phyloP scores from a whole-genome alignment of 1,140 invertebrate species.

The Rhagoletis pomonella region DNA sequence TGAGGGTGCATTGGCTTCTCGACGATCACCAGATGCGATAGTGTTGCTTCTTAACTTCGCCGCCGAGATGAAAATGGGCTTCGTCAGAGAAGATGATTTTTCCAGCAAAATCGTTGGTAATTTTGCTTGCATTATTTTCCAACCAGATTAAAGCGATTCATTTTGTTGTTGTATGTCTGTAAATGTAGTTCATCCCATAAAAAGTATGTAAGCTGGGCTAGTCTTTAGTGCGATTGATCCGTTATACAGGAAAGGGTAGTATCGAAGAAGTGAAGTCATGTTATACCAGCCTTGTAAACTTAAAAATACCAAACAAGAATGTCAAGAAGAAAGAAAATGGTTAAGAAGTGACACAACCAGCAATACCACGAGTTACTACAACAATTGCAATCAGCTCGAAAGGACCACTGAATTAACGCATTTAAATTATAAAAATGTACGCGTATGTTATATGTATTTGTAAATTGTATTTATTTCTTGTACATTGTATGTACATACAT shows the following conservation, averaged over 20 bases:
- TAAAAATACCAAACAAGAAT: background rate
- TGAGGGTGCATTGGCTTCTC: too few species aligned
- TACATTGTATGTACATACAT: background rate
- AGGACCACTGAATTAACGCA: constrained; percentile 48
- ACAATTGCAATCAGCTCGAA: background rate
- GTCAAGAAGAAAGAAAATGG: background rate
- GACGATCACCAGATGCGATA: too few species aligned
- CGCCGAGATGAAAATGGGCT: too few species aligned
- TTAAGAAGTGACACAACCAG: background rate
- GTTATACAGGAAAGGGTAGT: background rate
- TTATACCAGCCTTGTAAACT: background rate
- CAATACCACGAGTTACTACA: background rate
- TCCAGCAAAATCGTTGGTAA: too few species aligned
- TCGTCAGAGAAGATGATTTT: too few species aligned
- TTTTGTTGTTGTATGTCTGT: too few species aligned
- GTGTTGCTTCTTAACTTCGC: too few species aligned
- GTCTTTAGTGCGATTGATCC: too few species aligned
- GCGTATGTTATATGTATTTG: background rate
- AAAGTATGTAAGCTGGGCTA: too few species aligned
- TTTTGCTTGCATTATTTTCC: too few species aligned
- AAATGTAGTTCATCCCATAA: too few species aligned
- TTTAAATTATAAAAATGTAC: constrained; percentile 47
- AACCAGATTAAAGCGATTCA: too few species aligned
- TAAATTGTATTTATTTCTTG: constrained; percentile 1
- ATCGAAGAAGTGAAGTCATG: background rate